phyloP scores from a whole-genome alignment of 2,888 invertebrate genomes.

The Calameuta filiformis region DNA sequence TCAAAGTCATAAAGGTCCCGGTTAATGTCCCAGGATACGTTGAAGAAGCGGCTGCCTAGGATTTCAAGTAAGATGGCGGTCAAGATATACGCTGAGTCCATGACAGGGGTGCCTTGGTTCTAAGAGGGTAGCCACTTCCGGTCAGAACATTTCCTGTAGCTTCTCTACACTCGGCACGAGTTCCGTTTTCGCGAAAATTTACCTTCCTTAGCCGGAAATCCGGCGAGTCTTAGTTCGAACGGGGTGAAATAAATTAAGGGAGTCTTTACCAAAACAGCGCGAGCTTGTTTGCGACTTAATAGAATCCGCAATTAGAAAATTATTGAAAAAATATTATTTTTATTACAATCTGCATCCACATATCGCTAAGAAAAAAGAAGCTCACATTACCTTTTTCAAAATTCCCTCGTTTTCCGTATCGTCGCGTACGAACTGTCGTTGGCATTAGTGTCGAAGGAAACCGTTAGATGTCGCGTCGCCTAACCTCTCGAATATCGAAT shows the following conservation, averaged over 20 bases:
- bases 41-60: constrained; percentile 6
- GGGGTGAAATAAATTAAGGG: background rate
- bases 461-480: background rate
- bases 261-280: background rate
- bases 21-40: constrained; percentile 10
- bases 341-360: no score
- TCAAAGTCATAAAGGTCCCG: constrained; percentile 31
- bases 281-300: background rate
- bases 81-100: constrained; percentile 35
- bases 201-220: constrained; percentile 37
- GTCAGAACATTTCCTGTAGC: constrained; percentile 44
- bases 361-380: no score
- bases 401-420: no score
- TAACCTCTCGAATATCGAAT: background rate
- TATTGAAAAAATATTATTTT: no score
- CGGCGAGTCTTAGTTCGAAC: constrained; percentile 7
- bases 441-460: background rate
- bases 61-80: constrained; percentile 27
- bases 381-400: no score
- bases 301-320: no score
- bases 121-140: constrained; percentile 50
- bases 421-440: no score
- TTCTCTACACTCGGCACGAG: constrained; percentile 23
- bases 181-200: constrained; percentile 39
- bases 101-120: constrained; percentile 35